phyloP scores from a whole-genome alignment of 1,140 invertebrate genomes.

The Anoplolepis gracilipes region DNA sequence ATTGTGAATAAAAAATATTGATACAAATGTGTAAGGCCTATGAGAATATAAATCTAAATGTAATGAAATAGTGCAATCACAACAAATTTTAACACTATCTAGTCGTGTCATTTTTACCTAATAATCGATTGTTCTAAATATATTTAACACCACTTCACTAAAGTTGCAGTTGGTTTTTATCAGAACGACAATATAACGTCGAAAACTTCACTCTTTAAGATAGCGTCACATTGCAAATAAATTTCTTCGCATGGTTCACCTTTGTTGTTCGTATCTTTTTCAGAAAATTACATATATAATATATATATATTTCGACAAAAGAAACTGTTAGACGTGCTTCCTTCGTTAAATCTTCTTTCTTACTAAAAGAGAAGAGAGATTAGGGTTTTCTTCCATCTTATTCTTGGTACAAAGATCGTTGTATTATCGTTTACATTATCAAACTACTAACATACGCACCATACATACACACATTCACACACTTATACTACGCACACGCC shows the following conservation, averaged over 20 bases:
- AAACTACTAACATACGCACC: constrained; percentile 25
- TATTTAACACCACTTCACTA: neutral
- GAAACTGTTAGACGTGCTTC: neutral
- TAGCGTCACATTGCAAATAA: constrained; percentile 54
- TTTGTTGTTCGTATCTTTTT: neutral
- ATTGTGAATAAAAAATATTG: neutral
- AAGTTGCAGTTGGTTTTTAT: neutral
- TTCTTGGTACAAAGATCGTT: constrained; percentile 63
- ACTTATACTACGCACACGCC: neutral
- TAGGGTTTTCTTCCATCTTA: constrained; percentile 15
- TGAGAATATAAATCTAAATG: neutral
- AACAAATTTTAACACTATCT: neutral
- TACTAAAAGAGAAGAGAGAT: constrained; percentile 33
- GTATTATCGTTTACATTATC: constrained; percentile 56
- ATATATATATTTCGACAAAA: neutral
- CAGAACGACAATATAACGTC: neutral
- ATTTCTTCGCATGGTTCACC: neutral
- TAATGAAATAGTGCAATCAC: neutral
- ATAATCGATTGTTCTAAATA: neutral
- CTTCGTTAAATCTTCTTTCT: constrained; percentile 25
- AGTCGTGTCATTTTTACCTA: neutral
- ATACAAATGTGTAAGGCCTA: neutral
- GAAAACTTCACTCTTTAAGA: constrained; percentile 23
- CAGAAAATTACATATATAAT: constrained; percentile 7
- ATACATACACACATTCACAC: neutral